Conservation (phyloP, 53 echinoderm and acorn worm species). For the Holothuria scabra region DNA sequence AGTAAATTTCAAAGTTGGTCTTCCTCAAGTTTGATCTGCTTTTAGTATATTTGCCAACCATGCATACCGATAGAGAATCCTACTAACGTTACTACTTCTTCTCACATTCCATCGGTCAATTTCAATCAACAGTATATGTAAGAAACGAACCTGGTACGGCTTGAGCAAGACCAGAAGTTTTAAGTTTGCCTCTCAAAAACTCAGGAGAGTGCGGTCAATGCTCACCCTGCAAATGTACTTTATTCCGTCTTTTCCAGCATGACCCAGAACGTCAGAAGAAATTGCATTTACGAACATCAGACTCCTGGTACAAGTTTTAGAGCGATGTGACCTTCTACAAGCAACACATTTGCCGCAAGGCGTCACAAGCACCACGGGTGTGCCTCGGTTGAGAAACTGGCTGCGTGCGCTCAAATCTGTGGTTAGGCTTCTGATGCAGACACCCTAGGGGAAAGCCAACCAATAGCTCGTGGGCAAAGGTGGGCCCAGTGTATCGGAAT, state of each 20-base stretch:
- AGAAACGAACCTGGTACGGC: constrained; percentile 19
- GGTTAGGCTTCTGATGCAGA: constrained; percentile 32
- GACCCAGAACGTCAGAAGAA: constrained; percentile 34
- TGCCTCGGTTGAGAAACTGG: constrained; percentile 17
- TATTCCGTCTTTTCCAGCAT: background rate
- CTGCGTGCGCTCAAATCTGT: constrained; percentile 25
- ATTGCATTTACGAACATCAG: constrained; percentile 26
- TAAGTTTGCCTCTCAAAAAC: constrained; percentile 25
- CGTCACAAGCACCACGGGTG: constrained; percentile 43
- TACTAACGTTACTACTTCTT: background rate
- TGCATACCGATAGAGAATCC: background rate
- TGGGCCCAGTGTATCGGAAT: constrained; percentile 29
- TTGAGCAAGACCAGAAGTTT: constrained; percentile 41
- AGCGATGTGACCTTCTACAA: constrained; percentile 30
- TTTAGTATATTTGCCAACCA: background rate
- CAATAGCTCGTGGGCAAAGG: constrained; percentile 28
- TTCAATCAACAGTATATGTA: background rate
- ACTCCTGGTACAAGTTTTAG: too few species aligned
- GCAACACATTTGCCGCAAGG: constrained; percentile 48
- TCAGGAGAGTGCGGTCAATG: constrained; percentile 12
- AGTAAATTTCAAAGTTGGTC: too few species aligned
- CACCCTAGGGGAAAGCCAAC: constrained; percentile 14
- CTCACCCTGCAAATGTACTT: constrained; percentile 37
- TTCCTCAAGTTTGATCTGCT: too few species aligned
- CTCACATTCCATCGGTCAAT: constrained; percentile 32